These are phyloP conservation scores for Odobenus rosmarus DNA, from an alignment of 2,113 vertebrate species.

Conservation along the genomic window DNA sequence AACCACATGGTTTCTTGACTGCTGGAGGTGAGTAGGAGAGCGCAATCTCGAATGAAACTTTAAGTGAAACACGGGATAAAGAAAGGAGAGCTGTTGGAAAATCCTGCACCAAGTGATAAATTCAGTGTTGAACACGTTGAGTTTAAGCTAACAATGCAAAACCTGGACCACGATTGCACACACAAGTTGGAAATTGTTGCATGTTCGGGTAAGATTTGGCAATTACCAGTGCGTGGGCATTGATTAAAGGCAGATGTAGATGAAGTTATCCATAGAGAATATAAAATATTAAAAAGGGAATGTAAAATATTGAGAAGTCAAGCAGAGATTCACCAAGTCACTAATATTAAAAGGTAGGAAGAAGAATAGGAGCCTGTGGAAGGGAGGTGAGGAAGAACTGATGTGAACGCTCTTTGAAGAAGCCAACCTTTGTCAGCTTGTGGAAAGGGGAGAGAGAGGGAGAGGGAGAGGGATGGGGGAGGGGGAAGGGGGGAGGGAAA, in stretches of 20 bases:
- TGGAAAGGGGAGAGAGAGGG: background rate
- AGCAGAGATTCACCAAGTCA: background rate
- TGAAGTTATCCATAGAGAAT: background rate
- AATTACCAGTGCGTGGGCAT: background rate
- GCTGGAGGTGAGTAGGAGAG: background rate
- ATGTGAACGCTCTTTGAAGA: background rate
- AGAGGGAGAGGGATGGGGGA: fast-evolving
- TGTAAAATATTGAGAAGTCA: background rate
- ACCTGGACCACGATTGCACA: background rate
- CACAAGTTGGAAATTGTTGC: background rate
- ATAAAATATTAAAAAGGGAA: background rate
- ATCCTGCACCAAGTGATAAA: background rate
- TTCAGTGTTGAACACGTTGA: background rate
- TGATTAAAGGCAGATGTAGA: background rate
- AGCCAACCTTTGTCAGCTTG: background rate
- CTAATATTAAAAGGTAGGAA: background rate
- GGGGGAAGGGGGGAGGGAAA: background rate
- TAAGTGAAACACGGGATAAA: background rate
- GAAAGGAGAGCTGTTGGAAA: background rate
- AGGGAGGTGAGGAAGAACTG: background rate
- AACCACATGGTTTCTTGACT: background rate
- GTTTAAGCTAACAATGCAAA: background rate
- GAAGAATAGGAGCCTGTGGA: background rate
- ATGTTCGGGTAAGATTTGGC: background rate
- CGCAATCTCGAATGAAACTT: background rate